Conservation (phyloP, 2,888 invertebrate genomes). For the Orthosia cruda region DNA sequence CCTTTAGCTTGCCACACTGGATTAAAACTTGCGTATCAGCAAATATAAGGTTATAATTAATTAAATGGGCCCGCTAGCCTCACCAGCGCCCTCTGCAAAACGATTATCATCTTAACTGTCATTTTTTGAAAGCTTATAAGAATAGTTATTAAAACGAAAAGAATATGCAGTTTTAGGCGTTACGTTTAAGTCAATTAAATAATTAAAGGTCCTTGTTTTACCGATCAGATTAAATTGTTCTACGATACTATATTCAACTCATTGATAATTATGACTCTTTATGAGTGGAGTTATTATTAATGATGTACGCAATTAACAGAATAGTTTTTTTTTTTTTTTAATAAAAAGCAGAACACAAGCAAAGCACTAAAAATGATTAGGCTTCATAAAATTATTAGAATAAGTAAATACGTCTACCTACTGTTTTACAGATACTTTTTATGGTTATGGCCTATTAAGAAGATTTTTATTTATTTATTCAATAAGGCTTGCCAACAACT, state of each 20-base stretch:
- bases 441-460: no score
- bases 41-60: constrained; percentile 86
- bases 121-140: constrained; percentile 74
- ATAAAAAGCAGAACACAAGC: no score
- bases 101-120: constrained; percentile 77
- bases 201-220: background rate
- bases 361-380: background rate
- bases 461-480: no score
- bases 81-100: constrained; percentile 65
- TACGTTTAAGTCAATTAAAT: constrained; percentile 23
- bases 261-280: background rate
- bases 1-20: constrained; percentile 80
- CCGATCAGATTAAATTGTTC: background rate
- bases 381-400: background rate
- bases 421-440: background rate
- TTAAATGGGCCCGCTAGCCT: constrained; percentile 79
- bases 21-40: constrained; percentile 84
- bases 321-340: no score
- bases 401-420: background rate
- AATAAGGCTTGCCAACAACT: no score
- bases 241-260: background rate
- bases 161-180: constrained; percentile 46
- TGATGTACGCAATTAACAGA: background rate
- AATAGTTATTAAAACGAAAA: constrained; percentile 64
- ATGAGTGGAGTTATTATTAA: background rate